Evolutionary conservation across 1,140 invertebrate species (phyloP), one percentile per base, ranked within the genome.

Genomic region (Alviniconcha marisindica): DNA sequence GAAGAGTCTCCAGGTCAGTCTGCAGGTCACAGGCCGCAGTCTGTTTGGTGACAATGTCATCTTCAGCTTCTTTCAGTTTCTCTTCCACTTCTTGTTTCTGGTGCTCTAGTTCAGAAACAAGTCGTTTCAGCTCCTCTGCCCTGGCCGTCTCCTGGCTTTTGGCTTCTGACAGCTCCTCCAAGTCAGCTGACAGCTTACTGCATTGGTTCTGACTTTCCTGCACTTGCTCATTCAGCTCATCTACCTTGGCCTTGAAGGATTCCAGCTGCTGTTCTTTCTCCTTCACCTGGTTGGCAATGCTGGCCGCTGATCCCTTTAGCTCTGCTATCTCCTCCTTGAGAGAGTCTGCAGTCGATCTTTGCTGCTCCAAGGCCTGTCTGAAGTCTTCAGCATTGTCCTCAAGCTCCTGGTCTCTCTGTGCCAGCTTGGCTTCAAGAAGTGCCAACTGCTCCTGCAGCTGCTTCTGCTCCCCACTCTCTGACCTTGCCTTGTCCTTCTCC

Each of bases 341-440:
- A 5, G 21, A 38, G 71, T 81, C 51, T 48, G 54, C 36, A 38
- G 36, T n/a, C 42, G 48, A n/a, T 21, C 74, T 15, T 21, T 42
- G 31, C 31, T 84, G 31, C 40, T n/a, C 5, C 21, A 76, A n/a
- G 21, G 28, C 28, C 42, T 51, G 31, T 28, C n/a, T 77, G 15
- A 81, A 4, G 28, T 81, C 40, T 84, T 77, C 44, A 40, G 74
- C 21, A n/a, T 77, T 18, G 0, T 42, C 44, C 63, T 78, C 74
- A 44, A 66, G 28, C 28, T 82, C 81, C 44, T 77, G 38, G 12
- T 79, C 28, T 38, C 69, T 63, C 51, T 77, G 48, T 71, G 51
- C 44, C 24, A 79, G 54, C 44, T 42, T 56, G 40, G 51, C 63
- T n/a, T 79, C 76, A 40, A 77, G 21, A 18, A 48, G 21, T 15